A percentile compares a stretch with the other conserved stretches of the same genome.
Evolutionary conservation across 2,113 vertebrate species (phyloP).

Genomic region (Herpetotheres cachinnans): DNA sequence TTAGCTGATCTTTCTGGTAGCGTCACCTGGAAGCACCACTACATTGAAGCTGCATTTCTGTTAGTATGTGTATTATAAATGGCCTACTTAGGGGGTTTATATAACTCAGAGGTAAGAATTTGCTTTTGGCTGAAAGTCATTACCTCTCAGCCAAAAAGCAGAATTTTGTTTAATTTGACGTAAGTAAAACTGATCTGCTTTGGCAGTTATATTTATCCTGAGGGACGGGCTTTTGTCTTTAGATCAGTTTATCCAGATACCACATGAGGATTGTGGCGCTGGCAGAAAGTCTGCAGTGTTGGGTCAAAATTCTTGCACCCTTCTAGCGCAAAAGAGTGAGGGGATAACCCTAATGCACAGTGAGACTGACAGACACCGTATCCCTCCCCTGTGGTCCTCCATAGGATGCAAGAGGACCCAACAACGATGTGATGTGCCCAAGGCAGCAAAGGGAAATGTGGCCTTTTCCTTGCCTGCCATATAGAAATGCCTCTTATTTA

Average conservation of each 20-base stretch:
- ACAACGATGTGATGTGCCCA: not conserved
- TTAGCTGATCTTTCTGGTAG: not conserved
- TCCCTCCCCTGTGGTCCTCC: accelerated
- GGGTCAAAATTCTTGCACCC: not conserved
- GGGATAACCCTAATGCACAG: not conserved
- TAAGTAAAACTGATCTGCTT: slow-evolving; percentile 25
- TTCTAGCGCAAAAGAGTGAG: not conserved
- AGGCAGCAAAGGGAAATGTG: not conserved
- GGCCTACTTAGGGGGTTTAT: not conserved
- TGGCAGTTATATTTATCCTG: slow-evolving; percentile 16
- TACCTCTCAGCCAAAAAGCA: slow-evolving; percentile 25
- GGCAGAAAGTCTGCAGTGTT: not conserved
- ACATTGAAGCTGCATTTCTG: not conserved
- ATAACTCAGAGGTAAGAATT: slow-evolving; percentile 42
- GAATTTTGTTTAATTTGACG: slow-evolving; percentile 9
- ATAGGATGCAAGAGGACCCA: not conserved
- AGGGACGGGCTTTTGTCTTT: not conserved
- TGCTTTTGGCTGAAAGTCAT: slow-evolving; percentile 21
- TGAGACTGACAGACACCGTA: not conserved
- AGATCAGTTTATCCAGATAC: not conserved
- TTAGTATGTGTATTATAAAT: not conserved
- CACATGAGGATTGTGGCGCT: not conserved
- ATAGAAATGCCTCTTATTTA: not conserved
- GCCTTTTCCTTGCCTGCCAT: not conserved
- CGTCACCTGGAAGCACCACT: not conserved